These are phyloP conservation scores for Oscheius sp. DNA, from an alignment of 2,888 invertebrate species.

Conservation along the genomic window DNA sequence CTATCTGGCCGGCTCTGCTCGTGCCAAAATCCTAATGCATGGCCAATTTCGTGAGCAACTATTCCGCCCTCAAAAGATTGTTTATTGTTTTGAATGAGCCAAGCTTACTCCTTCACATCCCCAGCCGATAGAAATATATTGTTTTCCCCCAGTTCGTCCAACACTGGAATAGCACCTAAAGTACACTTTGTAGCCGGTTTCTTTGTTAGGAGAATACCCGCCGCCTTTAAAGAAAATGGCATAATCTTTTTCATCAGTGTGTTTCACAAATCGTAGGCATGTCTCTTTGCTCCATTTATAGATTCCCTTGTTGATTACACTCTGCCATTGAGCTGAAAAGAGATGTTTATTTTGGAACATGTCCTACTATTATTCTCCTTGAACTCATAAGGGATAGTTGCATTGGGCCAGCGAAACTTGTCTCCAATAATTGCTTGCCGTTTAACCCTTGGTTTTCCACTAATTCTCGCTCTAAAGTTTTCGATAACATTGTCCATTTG, in stretches of 20 bases:
- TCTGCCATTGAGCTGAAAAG: constrained; percentile 49
- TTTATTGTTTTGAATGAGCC: background rate
- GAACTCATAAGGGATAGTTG: constrained; percentile 44
- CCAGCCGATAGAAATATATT: constrained; percentile 57
- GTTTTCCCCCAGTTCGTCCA: constrained; percentile 57
- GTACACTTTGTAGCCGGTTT: constrained; percentile 7
- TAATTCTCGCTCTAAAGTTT: constrained; percentile 38
- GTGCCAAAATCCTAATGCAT: constrained; percentile 60
- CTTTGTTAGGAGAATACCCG: constrained; percentile 31
- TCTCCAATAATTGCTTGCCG: constrained; percentile 49
- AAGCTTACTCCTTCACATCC: constrained; percentile 52
- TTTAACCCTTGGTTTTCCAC: constrained; percentile 38
- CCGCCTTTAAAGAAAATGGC: constrained; percentile 46
- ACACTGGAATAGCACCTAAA: constrained; percentile 59
- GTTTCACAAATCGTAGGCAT: constrained; percentile 49
- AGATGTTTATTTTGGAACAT: background rate
- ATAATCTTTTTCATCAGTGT: constrained; percentile 37
- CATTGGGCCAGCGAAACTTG: constrained; percentile 48
- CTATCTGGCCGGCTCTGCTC: constrained; percentile 57
- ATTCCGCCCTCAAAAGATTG: constrained; percentile 48
- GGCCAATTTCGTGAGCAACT: constrained; percentile 60
- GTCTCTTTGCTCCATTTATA: constrained; percentile 55
- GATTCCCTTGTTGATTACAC: constrained; percentile 47
- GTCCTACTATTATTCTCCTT: constrained; percentile 41
- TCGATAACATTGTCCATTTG: constrained; percentile 51